Evolutionary conservation across 2,888 invertebrate species (phyloP), one percentile per base, ranked within the genome.

Genomic region (Resseliella maxima): DNA sequence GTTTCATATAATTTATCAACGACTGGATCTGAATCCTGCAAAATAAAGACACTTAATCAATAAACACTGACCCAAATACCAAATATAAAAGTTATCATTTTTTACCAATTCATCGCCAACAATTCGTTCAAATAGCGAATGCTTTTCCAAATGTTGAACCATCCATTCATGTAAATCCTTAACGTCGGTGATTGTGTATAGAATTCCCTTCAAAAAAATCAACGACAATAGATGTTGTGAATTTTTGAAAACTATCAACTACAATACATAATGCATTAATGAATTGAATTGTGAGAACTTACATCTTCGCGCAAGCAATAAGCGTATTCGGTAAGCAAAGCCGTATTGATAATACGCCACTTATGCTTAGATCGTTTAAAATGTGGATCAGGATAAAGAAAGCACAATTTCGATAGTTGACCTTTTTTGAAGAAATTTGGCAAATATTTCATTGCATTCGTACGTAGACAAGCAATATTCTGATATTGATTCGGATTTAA

Each of bases 401-500:
- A 99, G 91, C 99, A 99, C 95, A 99, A 97, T 92, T 99, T 99
- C 87, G 94, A 94, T 81, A 99, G 92, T 95, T 98, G 99, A 88
- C 96, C 97, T 92, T 99, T 99, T 87, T 92, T 91, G 90, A 99
- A 99, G 91, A 96, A 99, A 91, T 99, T 99, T 1, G 99, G 99
- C 88, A 99, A 93, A 93, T 99, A 99, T 91, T 99, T 99, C 99
- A 99, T 99, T 0, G 99, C 99, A 92, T 99, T 99, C 21, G 97
- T 95, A 88, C 99, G 93, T 85, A 99, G 92, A 88, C 99, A 99
- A 64, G 98, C 98, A 89, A 99, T 95, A 91, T 99, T 99, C 89
- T 95, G 94, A 91, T 97, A 99, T 88, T 94, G 91, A 1, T 94
- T 95, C 0, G 94, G 93, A 91, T 96, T 90, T 88, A 96, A 94